phyloP scores from a whole-genome alignment of 2,888 invertebrate species.

The Acrobasis consociella region DNA sequence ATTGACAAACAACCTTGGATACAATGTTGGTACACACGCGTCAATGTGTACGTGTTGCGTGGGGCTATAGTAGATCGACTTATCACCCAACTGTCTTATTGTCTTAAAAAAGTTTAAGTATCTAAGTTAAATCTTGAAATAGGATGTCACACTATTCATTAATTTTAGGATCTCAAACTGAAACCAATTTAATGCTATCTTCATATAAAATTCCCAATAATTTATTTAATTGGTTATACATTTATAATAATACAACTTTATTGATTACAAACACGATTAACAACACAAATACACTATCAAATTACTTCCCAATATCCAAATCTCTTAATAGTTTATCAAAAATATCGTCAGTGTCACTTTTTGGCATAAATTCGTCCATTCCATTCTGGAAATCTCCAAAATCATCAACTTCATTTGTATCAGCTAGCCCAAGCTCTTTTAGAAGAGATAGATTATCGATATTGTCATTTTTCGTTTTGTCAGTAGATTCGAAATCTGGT shows the following conservation, averaged over 20 bases:
- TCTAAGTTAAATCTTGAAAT: too few species aligned
- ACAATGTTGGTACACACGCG: too few species aligned
- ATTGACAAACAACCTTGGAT: too few species aligned
- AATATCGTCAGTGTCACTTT: slow-evolving; percentile 55
- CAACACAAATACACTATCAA: slow-evolving; percentile 22
- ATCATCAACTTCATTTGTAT: slow-evolving; percentile 63
- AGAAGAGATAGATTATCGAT: slow-evolving; percentile 70
- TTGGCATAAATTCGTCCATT: slow-evolving; percentile 54
- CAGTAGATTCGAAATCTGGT: slow-evolving; percentile 55
- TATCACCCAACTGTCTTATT: too few species aligned
- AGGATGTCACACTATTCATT: too few species aligned
- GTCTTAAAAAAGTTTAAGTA: too few species aligned
- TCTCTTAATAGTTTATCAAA: slow-evolving; percentile 72
- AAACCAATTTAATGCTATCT: too few species aligned
- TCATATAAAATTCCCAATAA: background rate
- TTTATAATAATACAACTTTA: background rate
- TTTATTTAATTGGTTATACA: background rate
- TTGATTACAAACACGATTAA: slow-evolving; percentile 23
- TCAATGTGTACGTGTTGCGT: too few species aligned
- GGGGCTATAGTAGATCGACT: too few species aligned
- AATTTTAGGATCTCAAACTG: too few species aligned
- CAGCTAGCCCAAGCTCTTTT: slow-evolving; percentile 82
- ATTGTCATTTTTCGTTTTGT: slow-evolving; percentile 47
- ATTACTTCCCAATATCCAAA: slow-evolving; percentile 57
- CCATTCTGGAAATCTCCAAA: slow-evolving; percentile 77